Conservation (phyloP, 2,797 vertebrate genomes). For the Acridotheres tristis region DNA sequence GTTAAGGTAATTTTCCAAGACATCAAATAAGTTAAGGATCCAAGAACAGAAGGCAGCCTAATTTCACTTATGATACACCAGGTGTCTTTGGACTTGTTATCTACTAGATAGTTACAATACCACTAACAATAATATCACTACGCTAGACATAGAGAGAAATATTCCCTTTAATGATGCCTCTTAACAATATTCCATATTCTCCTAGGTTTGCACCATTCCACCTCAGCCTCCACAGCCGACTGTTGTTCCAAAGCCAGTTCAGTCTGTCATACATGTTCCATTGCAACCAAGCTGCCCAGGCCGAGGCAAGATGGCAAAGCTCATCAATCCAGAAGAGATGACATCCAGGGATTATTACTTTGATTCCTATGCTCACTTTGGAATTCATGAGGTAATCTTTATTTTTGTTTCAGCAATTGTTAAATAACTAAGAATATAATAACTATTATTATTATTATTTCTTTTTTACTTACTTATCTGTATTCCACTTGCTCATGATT, state of each 20-base stretch:
- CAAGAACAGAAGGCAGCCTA: neutral
- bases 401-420: neutral
- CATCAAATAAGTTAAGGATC: neutral
- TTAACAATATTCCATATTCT: neutral
- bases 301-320: constrained; percentile 92
- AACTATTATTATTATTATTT: neutral
- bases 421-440: neutral
- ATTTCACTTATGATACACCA: neutral
- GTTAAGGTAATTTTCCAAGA: neutral
- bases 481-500: neutral
- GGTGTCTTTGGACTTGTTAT: neutral
- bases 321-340: constrained; percentile 96
- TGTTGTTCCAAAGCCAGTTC: constrained; percentile 86
- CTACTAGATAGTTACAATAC: neutral
- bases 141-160: neutral
- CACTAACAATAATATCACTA: neutral
- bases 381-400: constrained; percentile 92
- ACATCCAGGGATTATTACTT: constrained; percentile 98
- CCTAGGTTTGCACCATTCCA: constrained; percentile 78
- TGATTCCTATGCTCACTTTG: constrained; percentile 98
- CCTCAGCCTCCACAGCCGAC: constrained; percentile 87
- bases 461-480: neutral
- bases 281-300: constrained; percentile 87
- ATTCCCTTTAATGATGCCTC: neutral
- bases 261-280: constrained; percentile 83